Conservation (phyloP, 2,888 invertebrate genomes). For the Epinotia bilunana region DNA sequence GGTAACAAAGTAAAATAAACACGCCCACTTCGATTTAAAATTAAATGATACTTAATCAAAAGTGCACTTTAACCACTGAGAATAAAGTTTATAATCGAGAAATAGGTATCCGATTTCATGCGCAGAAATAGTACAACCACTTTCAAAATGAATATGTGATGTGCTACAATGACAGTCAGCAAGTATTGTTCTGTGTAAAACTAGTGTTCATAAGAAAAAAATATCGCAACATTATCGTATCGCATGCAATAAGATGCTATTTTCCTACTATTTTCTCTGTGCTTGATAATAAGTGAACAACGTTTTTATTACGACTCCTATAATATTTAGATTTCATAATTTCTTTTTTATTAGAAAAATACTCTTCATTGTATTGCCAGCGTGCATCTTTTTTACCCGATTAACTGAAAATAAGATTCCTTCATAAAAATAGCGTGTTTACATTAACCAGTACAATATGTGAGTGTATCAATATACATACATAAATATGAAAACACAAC, state of each 20-base stretch:
- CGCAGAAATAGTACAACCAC: neutral
- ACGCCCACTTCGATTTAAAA: constrained; percentile 12
- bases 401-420: neutral
- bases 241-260: too few relatives aligned
- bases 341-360: neutral
- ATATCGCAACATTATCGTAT: too few relatives aligned
- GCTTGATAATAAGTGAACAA: too few relatives aligned
- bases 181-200: neutral
- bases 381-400: neutral
- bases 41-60: neutral
- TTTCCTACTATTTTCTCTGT: too few relatives aligned
- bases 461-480: too few relatives aligned
- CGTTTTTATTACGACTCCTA: too few relatives aligned
- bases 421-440: too few relatives aligned
- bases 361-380: constrained; percentile 4
- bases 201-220: neutral
- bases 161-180: neutral
- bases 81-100: neutral
- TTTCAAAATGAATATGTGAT: neutral
- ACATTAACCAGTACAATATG: too few relatives aligned
- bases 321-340: neutral
- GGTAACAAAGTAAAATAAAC: constrained; percentile 9
- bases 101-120: neutral
- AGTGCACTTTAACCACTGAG: accelerated
- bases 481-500: too few relatives aligned